phyloP scores from a whole-genome alignment of 2,113 vertebrate genomes.

The Gorsachius goisagi region DNA sequence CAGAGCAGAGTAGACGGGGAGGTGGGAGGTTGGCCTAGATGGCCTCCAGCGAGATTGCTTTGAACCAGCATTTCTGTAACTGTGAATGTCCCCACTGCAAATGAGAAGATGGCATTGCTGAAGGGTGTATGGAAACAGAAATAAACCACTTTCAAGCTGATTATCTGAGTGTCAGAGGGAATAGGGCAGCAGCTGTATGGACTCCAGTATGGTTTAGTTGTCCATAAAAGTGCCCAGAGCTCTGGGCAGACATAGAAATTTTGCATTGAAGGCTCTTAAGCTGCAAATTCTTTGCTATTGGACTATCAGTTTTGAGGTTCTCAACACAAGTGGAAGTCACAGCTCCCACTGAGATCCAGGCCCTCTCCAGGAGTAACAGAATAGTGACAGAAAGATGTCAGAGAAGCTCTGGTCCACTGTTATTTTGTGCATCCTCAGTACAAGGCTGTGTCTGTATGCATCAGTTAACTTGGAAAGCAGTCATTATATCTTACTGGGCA shows the following conservation, averaged over 20 bases:
- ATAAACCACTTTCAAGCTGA: neutral
- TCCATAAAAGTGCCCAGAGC: neutral
- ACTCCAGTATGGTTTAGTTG: neutral
- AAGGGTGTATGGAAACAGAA: neutral
- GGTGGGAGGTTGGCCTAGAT: neutral
- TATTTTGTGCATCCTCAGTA: neutral
- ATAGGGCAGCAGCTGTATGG: neutral
- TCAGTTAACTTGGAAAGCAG: neutral
- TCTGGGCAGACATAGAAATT: neutral
- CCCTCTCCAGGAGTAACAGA: neutral
- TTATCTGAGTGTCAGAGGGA: neutral
- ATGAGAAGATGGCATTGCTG: neutral
- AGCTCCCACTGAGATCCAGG: neutral
- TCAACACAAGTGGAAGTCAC: neutral
- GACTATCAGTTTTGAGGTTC: neutral
- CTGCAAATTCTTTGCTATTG: neutral
- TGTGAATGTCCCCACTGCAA: neutral
- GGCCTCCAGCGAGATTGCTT: neutral
- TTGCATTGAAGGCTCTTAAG: neutral
- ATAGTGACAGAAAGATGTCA: neutral
- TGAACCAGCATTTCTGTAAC: neutral
- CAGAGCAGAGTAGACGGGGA: no score
- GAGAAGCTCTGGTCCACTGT: neutral
- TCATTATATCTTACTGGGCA: neutral
- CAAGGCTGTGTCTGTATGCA: neutral